These are phyloP conservation scores for Eira barbara DNA, from an alignment of 2,113 vertebrate species.

Conservation along the genomic window DNA sequence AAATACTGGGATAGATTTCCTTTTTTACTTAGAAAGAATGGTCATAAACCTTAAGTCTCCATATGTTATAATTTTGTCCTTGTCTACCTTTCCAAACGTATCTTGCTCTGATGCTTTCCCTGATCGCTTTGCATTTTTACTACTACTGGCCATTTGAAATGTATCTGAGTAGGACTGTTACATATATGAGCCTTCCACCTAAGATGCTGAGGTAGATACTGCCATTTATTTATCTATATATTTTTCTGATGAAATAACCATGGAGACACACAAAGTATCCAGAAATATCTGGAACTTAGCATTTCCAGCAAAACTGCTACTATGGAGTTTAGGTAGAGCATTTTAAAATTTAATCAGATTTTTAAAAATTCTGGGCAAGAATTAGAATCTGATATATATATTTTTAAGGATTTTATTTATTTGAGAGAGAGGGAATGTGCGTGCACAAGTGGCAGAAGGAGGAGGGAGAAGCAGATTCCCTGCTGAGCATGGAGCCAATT, in stretches of 20 bases:
- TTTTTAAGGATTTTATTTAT: neutral
- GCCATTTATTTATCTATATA: neutral
- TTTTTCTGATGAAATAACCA: neutral
- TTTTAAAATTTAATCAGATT: neutral
- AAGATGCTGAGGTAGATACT: neutral
- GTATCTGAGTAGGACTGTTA: neutral
- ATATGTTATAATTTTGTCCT: neutral
- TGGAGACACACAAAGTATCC: neutral
- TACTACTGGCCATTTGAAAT: neutral
- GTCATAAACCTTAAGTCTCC: neutral
- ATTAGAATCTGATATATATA: neutral
- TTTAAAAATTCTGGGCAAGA: neutral
- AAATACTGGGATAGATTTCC: neutral
- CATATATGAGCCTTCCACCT: neutral
- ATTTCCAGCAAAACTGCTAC: neutral
- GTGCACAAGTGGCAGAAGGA: neutral
- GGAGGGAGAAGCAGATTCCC: neutral
- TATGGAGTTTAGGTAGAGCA: neutral
- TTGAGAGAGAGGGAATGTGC: neutral
- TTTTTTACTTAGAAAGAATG: neutral
- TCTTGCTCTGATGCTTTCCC: neutral
- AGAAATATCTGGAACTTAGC: neutral
- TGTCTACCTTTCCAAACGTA: neutral
- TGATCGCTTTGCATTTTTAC: neutral
- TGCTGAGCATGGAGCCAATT: neutral